phyloP scores from a whole-genome alignment of 2,797 vertebrate species.

The Astyanax mexicanus region DNA sequence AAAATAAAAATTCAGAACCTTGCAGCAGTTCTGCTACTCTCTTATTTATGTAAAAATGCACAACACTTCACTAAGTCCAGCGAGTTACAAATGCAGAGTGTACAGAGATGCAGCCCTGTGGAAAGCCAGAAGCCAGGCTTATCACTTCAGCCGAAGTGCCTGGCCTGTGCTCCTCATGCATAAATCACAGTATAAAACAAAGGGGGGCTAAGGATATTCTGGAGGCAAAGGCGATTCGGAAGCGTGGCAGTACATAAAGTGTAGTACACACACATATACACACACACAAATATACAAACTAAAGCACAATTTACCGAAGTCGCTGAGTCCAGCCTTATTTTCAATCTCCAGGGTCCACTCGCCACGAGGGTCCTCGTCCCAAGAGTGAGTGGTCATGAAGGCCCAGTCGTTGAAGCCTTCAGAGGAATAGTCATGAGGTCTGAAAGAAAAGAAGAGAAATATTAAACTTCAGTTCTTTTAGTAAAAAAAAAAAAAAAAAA shows the following conservation, averaged over 20 bases:
- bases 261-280: too few species aligned
- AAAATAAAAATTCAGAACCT: neutral
- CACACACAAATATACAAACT: too few species aligned
- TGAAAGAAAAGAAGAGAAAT: constrained; percentile 62
- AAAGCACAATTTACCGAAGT: constrained; percentile 74
- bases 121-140: constrained; percentile 4
- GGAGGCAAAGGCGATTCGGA: neutral
- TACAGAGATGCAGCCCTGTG: constrained; percentile 6
- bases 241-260: neutral
- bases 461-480: neutral
- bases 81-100: constrained; percentile 31
- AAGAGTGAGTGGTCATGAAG: constrained; percentile 98
- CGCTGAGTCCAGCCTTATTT: constrained; percentile 80
- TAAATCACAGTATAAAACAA: constrained; percentile 23
- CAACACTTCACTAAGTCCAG: constrained; percentile 29
- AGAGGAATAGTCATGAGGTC: constrained; percentile 93
- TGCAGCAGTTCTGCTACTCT: neutral
- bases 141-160: constrained; percentile 17
- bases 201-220: neutral
- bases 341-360: constrained; percentile 95
- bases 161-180: constrained; percentile 13
- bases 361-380: constrained; percentile 93
- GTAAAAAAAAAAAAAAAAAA: neutral
- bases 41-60: constrained; percentile 30
- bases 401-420: constrained; percentile 99